phyloP scores from a whole-genome alignment of 2,888 invertebrate species.

The Macropis europaea region DNA sequence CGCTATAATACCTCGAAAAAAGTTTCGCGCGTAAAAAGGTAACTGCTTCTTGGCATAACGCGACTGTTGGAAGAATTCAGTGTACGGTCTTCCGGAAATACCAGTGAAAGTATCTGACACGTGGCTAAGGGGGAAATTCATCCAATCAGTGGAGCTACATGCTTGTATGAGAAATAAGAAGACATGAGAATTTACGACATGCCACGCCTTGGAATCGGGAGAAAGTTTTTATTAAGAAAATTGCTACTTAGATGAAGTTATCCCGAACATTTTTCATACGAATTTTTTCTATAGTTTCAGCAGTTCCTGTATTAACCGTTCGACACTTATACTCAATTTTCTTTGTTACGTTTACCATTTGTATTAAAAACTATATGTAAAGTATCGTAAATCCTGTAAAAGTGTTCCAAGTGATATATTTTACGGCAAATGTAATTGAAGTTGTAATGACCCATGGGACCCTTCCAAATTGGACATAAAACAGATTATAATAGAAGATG shows the following conservation, averaged over 20 bases:
- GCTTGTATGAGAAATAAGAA: background rate
- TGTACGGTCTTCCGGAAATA: background rate
- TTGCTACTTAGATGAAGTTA: background rate
- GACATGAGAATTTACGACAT: background rate
- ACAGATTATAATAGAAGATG: too few species aligned
- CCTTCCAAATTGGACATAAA: too few species aligned
- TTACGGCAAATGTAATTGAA: too few species aligned
- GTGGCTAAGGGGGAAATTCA: constrained; percentile 3
- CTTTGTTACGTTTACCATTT: too few species aligned
- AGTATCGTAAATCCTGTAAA: too few species aligned
- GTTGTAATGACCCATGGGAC: too few species aligned
- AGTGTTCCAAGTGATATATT: too few species aligned
- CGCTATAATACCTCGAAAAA: background rate
- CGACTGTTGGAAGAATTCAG: background rate
- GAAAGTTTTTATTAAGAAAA: background rate
- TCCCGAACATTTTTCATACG: too few species aligned
- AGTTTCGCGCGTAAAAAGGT: constrained; percentile 1
- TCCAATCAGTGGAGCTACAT: constrained; percentile 3
- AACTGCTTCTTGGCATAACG: background rate
- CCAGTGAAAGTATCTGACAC: background rate
- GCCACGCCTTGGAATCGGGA: background rate
- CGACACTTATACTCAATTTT: too few species aligned
- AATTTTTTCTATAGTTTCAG: too few species aligned
- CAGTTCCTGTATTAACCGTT: too few species aligned
- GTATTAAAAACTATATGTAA: too few species aligned